Percentiles rank a stretch among this genome's conserved stretches.
phyloP scores from a whole-genome alignment of 2,888 invertebrate species.

The Phytoseiulus persimilis region DNA sequence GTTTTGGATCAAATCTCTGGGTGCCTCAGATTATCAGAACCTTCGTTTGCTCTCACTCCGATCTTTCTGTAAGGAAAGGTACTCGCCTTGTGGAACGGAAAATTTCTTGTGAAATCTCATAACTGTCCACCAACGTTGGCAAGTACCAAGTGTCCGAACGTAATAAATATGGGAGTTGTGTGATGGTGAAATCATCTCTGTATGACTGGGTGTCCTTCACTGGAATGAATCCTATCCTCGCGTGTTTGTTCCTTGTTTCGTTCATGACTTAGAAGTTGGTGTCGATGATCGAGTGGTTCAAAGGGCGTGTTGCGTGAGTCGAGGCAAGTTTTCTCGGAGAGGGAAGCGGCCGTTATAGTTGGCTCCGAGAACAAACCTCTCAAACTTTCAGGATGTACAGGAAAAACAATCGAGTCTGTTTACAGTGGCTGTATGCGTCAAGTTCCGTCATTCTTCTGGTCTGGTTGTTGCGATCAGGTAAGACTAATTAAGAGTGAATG shows the following conservation, averaged over 20 bases:
- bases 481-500: background rate
- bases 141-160: too few species aligned
- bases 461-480: background rate
- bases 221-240: background rate
- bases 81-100: background rate
- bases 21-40: background rate
- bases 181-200: too few species aligned
- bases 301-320: background rate
- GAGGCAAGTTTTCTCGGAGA: background rate
- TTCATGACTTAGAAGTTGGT: background rate
- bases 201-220: background rate
- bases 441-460: background rate
- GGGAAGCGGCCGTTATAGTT: background rate
- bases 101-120: background rate
- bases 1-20: background rate
- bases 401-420: background rate
- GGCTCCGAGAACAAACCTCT: background rate
- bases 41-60: background rate
- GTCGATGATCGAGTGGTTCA: background rate
- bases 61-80: background rate
- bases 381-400: background rate
- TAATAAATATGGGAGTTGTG: too few species aligned
- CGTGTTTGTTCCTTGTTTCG: background rate
- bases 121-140: background rate
- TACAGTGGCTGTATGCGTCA: background rate